A percentile compares a stretch with the other conserved stretches of the same genome.
Evolutionary conservation across 2,113 vertebrate genomes (phyloP).

Genomic region (Dunckerocampus dactyliophorus): DNA sequence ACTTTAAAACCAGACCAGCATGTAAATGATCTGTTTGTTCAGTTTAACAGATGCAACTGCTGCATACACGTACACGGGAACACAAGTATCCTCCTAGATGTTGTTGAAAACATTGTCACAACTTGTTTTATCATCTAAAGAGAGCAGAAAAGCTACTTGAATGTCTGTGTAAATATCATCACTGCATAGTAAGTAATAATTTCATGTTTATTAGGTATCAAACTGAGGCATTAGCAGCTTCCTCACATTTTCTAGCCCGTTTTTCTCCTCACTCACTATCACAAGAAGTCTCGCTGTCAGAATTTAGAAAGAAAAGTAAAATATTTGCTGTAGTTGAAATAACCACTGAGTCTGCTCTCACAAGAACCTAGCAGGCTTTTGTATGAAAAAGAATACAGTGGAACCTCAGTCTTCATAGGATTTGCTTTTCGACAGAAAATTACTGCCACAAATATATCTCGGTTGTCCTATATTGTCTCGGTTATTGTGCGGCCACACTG

Average conservation of each 20-base stretch:
- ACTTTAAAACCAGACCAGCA: conserved; percentile 16
- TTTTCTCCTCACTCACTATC: neutral
- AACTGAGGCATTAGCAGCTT: neutral
- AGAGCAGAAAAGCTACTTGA: neutral
- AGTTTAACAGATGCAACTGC: conserved; percentile 57
- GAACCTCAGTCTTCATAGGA: too few species aligned
- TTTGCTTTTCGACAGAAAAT: too few species aligned
- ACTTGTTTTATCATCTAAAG: neutral
- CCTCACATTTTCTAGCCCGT: neutral
- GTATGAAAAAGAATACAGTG: too few species aligned
- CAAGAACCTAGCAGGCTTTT: too few species aligned
- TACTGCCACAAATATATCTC: too few species aligned
- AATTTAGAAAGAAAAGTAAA: too few species aligned
- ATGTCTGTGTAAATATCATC: neutral
- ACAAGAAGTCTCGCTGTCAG: neutral
- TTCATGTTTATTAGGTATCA: neutral
- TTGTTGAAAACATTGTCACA: neutral
- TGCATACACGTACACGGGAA: neutral
- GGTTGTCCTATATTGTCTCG: too few species aligned
- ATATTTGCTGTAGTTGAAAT: too few species aligned
- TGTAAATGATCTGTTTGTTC: conserved; percentile 45
- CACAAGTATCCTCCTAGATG: neutral
- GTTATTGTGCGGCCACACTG: too few species aligned
- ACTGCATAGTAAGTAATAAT: too few species aligned
- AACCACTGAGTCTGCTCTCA: too few species aligned